Percentiles rank a stretch among this genome's conserved stretches.
phyloP scores from a whole-genome alignment of 2,888 invertebrate species.

The Hyposoter dolosus region DNA sequence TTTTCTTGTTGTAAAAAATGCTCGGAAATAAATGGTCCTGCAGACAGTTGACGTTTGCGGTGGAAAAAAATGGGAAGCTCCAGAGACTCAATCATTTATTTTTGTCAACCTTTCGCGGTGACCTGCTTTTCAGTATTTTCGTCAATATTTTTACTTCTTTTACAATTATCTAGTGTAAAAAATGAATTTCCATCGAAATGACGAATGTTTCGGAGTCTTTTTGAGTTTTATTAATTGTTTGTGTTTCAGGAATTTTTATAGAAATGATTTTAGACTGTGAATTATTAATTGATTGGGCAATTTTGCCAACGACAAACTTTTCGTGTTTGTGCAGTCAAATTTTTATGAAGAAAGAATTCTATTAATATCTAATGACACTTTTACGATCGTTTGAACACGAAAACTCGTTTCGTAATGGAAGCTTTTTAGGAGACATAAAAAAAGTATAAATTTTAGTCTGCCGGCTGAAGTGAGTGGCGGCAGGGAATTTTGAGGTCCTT shows the following conservation, averaged over 20 bases:
- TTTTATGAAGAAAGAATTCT: not conserved
- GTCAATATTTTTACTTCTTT: not conserved
- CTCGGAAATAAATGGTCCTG: not conserved
- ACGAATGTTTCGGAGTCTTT: not conserved
- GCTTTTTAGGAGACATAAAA: conserved; percentile 7
- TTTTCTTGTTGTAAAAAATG: not conserved
- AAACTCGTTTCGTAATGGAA: conserved; percentile 11
- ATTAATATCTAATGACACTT: conserved; percentile 10
- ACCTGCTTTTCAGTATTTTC: conserved; percentile 2
- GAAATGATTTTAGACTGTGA: not conserved
- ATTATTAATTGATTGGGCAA: not conserved
- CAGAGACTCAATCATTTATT: not conserved
- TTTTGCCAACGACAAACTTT: not conserved
- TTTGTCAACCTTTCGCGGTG: not conserved
- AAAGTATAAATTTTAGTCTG: not conserved
- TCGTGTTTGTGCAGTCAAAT: not conserved
- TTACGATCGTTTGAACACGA: conserved; percentile 11
- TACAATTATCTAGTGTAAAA: not conserved
- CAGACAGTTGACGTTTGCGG: conserved; percentile 3
- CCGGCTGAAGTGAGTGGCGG: not conserved
- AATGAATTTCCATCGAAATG: not conserved
- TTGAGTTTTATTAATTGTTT: not conserved
- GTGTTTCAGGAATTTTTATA: not conserved
- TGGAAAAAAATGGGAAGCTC: not conserved
- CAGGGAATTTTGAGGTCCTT: conserved; percentile 11